These are phyloP conservation scores for Drosophila nr. perissopoda DNA, from an alignment of 2,888 invertebrate genomes.

Conservation along the genomic window DNA sequence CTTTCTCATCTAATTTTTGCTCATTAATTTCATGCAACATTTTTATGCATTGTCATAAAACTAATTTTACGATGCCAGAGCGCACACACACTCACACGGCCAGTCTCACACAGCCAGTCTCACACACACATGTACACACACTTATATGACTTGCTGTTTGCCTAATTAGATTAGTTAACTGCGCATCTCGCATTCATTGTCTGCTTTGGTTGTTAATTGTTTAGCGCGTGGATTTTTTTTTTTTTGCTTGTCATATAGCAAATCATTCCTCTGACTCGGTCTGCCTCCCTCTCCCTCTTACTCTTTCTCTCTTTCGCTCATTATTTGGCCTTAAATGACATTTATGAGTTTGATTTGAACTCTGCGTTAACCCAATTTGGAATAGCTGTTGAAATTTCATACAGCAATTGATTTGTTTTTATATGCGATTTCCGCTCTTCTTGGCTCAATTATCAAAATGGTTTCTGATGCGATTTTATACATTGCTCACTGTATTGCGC, in stretches of 20 bases:
- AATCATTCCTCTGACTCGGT: neutral
- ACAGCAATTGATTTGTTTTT: slow-evolving; percentile 16
- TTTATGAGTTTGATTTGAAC: neutral
- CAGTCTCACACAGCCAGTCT: slow-evolving; percentile 12
- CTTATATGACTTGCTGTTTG: slow-evolving; percentile 43
- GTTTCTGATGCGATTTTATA: slow-evolving; percentile 23
- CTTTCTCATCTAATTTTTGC: slow-evolving; percentile 71
- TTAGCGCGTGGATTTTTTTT: slow-evolving; percentile 20
- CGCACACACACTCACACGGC: slow-evolving; percentile 24
- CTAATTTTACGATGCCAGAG: slow-evolving; percentile 68
- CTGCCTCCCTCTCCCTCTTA: too few relatives aligned
- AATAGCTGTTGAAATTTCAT: slow-evolving; percentile 11
- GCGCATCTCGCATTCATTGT: slow-evolving; percentile 55
- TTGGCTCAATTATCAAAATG: slow-evolving; percentile 32
- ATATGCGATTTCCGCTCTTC: slow-evolving; percentile 21
- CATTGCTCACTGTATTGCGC: slow-evolving; percentile 18
- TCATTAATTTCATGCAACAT: slow-evolving; percentile 79
- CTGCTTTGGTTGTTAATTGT: slow-evolving; percentile 34
- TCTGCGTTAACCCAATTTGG: slow-evolving; percentile 4
- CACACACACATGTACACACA: neutral
- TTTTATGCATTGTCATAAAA: slow-evolving; percentile 81
- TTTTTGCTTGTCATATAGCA: slow-evolving; percentile 38
- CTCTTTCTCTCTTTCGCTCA: neutral
- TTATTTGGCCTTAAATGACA: neutral
- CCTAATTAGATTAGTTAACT: slow-evolving; percentile 79